Conservation (phyloP, 2,113 vertebrate species). For the Choloepus hoffmanni region DNA sequence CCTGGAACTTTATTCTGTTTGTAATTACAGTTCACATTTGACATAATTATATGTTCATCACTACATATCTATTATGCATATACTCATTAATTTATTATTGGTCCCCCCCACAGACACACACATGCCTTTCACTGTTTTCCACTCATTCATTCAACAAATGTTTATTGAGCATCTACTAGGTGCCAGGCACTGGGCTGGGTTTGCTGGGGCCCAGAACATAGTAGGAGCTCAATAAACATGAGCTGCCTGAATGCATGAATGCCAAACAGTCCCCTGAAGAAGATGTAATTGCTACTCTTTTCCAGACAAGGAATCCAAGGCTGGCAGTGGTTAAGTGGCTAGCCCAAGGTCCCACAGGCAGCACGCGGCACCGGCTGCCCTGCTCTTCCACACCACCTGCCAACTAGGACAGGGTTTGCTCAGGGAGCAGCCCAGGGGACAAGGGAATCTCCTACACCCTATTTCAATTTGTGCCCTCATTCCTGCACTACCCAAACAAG, state of each 20-base stretch:
- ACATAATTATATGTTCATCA: not conserved
- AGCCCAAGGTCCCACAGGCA: not conserved
- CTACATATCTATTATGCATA: not conserved
- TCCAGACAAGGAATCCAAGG: not conserved
- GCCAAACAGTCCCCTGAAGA: not conserved
- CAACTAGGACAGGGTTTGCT: not conserved
- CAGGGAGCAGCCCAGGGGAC: not conserved
- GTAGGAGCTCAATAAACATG: no score
- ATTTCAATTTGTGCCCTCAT: not conserved
- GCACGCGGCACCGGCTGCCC: no score
- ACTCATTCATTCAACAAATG: not conserved
- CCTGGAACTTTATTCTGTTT: not conserved
- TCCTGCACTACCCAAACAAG: not conserved
- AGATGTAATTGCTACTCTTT: not conserved
- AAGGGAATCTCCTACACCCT: not conserved
- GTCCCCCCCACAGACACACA: not conserved
- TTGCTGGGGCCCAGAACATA: not conserved
- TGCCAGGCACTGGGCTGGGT: not conserved
- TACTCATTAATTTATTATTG: not conserved
- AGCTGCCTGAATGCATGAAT: no score
- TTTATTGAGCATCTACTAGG: not conserved
- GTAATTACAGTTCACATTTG: not conserved
- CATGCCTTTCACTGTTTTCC: not conserved
- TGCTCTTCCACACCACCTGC: rapidly evolving
- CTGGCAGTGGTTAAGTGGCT: not conserved